Evolutionary conservation across 2,797 vertebrate genomes (phyloP), one percentile per base, ranked within the genome.

Genomic region (Rhabdophis nuchalis): DNA sequence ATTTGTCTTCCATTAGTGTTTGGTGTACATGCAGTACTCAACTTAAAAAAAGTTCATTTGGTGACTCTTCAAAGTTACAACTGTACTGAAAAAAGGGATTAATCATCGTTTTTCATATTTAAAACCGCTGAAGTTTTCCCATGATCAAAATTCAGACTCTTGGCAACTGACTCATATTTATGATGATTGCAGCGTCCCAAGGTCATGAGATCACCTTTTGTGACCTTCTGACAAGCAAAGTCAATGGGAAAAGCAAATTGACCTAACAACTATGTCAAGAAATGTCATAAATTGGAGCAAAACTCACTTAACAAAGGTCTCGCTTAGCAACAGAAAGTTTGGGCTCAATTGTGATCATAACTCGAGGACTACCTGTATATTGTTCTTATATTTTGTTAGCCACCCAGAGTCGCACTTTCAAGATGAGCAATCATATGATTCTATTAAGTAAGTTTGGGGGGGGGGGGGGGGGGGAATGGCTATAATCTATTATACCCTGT

Each of bases 381-480:
- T 41, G 3, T 41, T 77, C 18, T 77, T 41, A 10, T 1, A 41
- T 77, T 77, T 41, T 82, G 36, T 77, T 82, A 46, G 36, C 10
- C 36, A 11, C 36, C 72, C 72, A 82, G 41, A 46, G 36, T 82
- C 1, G 0, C 20, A 25, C 36, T 82, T 82, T 41, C 8, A 82
- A 82, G 36, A 82, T 25, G 36, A 82, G 9, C 20, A 13, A 12
- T 20, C 20, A 46, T 82, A 46, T 25, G 46, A 82, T 46, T 82
- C 72, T 46, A 46, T 25, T 77, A 36, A 64, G 13, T 32, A 36
- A 82, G 20, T 23, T 86, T 94, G 88, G 86, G 25, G 6, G 85
- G 93, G 90, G 93, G 86, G 86, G 82, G 90, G 93, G 87, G 89
- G 86, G 25, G 7, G 20, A 41, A 41, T 46, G 18, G 18, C 36